These are phyloP conservation scores for Cheilosia soror DNA, from an alignment of 2,888 invertebrate species.

Conservation along the genomic window DNA sequence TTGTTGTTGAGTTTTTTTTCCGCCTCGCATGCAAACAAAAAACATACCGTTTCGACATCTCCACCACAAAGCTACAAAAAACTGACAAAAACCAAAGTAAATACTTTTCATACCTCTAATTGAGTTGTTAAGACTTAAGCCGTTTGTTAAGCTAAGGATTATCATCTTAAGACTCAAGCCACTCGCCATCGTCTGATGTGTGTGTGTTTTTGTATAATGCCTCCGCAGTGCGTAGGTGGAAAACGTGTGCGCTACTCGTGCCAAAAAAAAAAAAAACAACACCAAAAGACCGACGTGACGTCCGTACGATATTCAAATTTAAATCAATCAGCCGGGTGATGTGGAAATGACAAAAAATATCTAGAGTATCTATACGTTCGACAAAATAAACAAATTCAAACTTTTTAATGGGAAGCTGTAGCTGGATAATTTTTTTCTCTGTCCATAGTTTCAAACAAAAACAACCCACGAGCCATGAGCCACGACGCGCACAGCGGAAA, in stretches of 20 bases:
- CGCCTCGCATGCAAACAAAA: slow-evolving; percentile 33
- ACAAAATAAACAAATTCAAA: slow-evolving; percentile 42
- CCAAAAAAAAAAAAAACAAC: no score
- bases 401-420: slow-evolving; percentile 24
- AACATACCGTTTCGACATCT: slow-evolving; percentile 51
- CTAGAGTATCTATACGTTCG: slow-evolving; percentile 42
- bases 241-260: slow-evolving; percentile 66
- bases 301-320: slow-evolving; percentile 35
- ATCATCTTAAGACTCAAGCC: slow-evolving; percentile 55
- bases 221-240: slow-evolving; percentile 46
- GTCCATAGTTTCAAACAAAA: slow-evolving; percentile 18
- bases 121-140: slow-evolving; percentile 65
- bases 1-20: neutral
- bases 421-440: neutral
- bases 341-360: slow-evolving; percentile 40
- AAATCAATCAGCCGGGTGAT: slow-evolving; percentile 54
- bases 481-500: slow-evolving; percentile 9
- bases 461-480: slow-evolving; percentile 32
- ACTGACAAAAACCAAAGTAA: neutral
- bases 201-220: neutral
- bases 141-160: slow-evolving; percentile 64
- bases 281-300: neutral
- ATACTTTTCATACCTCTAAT: slow-evolving; percentile 58
- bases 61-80: slow-evolving; percentile 3
- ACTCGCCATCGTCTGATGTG: slow-evolving; percentile 25